Evolutionary conservation across 2,888 invertebrate genomes (phyloP), one percentile per base, ranked within the genome.

Genomic region (Artemia sinica): DNA sequence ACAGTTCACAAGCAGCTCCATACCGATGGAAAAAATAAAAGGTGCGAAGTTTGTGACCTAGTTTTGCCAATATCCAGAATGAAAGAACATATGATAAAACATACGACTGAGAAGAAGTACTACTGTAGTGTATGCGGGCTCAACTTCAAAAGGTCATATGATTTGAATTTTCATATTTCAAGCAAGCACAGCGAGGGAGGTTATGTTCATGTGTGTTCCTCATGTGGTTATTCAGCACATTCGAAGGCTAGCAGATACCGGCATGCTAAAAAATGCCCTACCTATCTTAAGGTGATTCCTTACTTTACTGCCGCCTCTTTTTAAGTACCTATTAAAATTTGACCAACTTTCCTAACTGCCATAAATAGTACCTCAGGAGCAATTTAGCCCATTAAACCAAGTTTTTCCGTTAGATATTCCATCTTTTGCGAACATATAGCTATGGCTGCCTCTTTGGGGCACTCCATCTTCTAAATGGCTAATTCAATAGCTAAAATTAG

Each of bases 1-100:
- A 52, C 58, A 14, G 58, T 52, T 52, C 58, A 52, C 58, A 52
- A 52, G 58, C 58, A 52, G 58, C 58, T 52, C 5, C 58, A 52
- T 3, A 52, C 14, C 14, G 58, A 52, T 14, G 58, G 58, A 14
- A 52, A 52, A 52, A 52, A 52, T 14, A 52, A 52, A 14, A 52
- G 2, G 2, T 52, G 58, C 7, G 58, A 52, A 52, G 58, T 52
- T n/a, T 52, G 58, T 52, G 58, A 52, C 13, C 13, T n/a, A 52
- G 58, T 52, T 52, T 52, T 52, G 14, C 58, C 58, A 14, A 14
- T 52, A n/a, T 52, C 58, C 14, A 52, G 14, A 52, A 14, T 52
- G 58, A 52, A 52, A 52, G 13, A n/a, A 14, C 58, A 52, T 14
- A 52, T 52, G 58, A 5, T 14, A n/a, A 52, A 52, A 14, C 58